phyloP scores from a whole-genome alignment of 2,797 vertebrate species.

The Labeo calbasu region DNA sequence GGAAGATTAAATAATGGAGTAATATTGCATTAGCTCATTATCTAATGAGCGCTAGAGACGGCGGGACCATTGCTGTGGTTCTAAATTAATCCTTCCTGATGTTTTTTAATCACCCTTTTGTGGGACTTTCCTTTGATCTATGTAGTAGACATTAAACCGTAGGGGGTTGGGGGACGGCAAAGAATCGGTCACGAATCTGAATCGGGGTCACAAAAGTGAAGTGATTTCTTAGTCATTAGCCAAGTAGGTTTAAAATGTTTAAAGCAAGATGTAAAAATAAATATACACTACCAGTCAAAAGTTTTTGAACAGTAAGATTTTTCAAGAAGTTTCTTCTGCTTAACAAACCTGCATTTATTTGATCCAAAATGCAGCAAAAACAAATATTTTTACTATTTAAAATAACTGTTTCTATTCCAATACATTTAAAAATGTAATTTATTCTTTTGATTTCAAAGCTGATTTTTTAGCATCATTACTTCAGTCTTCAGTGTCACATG shows the following conservation, averaged over 20 bases:
- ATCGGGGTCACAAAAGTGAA: slow-evolving; percentile 7
- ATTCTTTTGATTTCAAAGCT: too few relatives aligned
- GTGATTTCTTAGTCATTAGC: background rate
- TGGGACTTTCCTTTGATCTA: slow-evolving; percentile 72
- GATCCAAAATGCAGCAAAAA: too few relatives aligned
- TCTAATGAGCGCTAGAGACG: slow-evolving; percentile 48
- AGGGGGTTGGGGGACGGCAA: slow-evolving; percentile 36
- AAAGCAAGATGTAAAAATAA: background rate
- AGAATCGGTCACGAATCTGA: slow-evolving; percentile 2
- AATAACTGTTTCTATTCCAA: too few relatives aligned
- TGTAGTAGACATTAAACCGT: slow-evolving; percentile 67
- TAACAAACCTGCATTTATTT: too few relatives aligned
- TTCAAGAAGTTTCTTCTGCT: too few relatives aligned
- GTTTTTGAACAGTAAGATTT: too few relatives aligned
- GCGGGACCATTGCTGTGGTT: slow-evolving; percentile 63
- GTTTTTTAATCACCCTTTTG: slow-evolving; percentile 76
- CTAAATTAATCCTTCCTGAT: slow-evolving; percentile 71
- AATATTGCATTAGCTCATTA: slow-evolving; percentile 56
- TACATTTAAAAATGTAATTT: too few relatives aligned
- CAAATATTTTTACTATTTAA: too few relatives aligned
- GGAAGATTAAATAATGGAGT: slow-evolving; percentile 62
- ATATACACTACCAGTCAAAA: too few relatives aligned
- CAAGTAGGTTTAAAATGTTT: background rate
- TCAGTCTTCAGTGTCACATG: too few relatives aligned
- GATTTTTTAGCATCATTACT: too few relatives aligned